These are phyloP conservation scores for Macquaria ambigua DNA, from an alignment of 2,113 vertebrate species.

Conservation along the genomic window DNA sequence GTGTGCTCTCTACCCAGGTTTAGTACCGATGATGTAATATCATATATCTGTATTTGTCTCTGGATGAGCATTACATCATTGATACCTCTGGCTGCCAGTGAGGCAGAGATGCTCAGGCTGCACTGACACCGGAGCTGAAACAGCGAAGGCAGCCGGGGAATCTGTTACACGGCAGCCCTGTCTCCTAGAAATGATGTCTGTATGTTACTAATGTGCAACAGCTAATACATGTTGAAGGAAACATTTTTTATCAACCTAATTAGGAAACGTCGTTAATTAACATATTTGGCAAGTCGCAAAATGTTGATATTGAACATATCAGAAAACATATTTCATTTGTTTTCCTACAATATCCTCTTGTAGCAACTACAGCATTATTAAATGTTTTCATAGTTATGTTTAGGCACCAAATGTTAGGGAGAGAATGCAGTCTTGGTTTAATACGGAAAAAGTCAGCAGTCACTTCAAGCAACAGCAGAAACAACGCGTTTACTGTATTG, in stretches of 20 bases:
- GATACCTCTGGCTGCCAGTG: slow-evolving; percentile 54
- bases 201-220: neutral
- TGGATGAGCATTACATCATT: slow-evolving; percentile 81
- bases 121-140: slow-evolving; percentile 27
- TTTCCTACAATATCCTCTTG: neutral
- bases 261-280: neutral
- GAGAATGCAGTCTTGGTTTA: neutral
- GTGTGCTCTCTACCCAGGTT: slow-evolving; percentile 56
- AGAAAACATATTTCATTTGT: no score
- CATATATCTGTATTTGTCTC: slow-evolving; percentile 66
- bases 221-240: neutral
- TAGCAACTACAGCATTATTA: neutral
- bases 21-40: slow-evolving; percentile 78
- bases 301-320: neutral
- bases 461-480: neutral
- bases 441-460: neutral
- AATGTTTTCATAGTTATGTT: neutral
- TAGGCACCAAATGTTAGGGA: neutral
- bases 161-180: neutral
- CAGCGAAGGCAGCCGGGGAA: slow-evolving; percentile 4
- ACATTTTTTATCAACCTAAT: neutral
- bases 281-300: neutral
- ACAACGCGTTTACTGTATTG: no score
- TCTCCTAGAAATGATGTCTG: neutral
- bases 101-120: slow-evolving; percentile 56